A percentile compares a stretch with the other conserved stretches of the same genome.
phyloP scores from a whole-genome alignment of 2,888 invertebrate genomes.

The Andrena praecox region DNA sequence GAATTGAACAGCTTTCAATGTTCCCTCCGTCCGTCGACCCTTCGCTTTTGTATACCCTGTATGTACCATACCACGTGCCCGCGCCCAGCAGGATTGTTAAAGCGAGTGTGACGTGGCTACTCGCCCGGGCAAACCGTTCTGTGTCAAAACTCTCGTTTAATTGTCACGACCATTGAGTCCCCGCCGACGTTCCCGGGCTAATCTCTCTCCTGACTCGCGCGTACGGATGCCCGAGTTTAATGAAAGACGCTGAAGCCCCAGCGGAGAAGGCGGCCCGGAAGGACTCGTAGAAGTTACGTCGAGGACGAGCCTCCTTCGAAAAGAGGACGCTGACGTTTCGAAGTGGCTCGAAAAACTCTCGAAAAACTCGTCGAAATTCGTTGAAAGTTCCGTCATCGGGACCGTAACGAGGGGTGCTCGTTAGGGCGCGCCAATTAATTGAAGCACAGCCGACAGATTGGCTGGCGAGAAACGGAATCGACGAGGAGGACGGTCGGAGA shows the following conservation, averaged over 20 bases:
- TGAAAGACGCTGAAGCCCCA: conserved; percentile 45
- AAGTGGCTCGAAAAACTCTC: conserved; percentile 25
- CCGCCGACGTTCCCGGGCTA: conserved; percentile 31
- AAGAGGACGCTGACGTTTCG: not conserved
- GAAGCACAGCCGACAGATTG: conserved; percentile 32
- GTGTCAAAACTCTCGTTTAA: conserved; percentile 55
- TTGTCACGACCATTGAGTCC: conserved; percentile 56
- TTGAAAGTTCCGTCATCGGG: conserved; percentile 29
- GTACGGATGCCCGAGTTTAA: conserved; percentile 39
- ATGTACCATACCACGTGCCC: too few species aligned
- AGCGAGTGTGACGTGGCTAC: conserved; percentile 35
- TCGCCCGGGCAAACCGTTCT: conserved; percentile 35
- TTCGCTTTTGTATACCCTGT: not conserved
- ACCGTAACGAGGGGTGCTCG: conserved; percentile 52
- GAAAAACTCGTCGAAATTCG: conserved; percentile 23
- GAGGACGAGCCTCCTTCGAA: not conserved
- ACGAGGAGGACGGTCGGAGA: not conserved
- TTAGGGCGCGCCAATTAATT: conserved; percentile 53
- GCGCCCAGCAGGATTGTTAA: conserved; percentile 13
- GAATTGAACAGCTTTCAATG: not conserved
- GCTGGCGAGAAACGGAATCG: conserved; percentile 11
- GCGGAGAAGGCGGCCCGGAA: not conserved
- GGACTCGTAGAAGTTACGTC: conserved; percentile 34
- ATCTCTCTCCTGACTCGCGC: conserved; percentile 49
- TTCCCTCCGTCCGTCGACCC: not conserved